phyloP scores from a whole-genome alignment of 2,797 vertebrate species.

The Ataeniobius toweri region DNA sequence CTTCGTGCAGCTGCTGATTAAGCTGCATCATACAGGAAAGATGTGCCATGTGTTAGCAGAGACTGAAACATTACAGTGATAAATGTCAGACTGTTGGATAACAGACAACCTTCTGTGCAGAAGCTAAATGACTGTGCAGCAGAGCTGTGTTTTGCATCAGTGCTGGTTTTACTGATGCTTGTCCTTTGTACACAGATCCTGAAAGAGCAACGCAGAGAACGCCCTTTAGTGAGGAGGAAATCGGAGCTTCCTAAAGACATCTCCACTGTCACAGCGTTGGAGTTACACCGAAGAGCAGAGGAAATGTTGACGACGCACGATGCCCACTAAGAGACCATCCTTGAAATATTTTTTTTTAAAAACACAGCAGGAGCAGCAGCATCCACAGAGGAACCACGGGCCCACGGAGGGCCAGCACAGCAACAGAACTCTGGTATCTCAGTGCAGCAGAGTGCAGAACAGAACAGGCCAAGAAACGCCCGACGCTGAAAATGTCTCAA shows the following conservation, averaged over 20 bases:
- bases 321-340: conserved; percentile 84
- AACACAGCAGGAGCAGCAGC: conserved; percentile 47
- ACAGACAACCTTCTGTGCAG: background rate
- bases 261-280: conserved; percentile 94
- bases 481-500: conserved; percentile 47
- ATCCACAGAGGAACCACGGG: conserved; percentile 54
- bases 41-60: too few species aligned
- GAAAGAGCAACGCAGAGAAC: conserved; percentile 90
- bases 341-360: conserved; percentile 12
- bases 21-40: background rate
- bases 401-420: conserved; percentile 53
- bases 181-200: conserved; percentile 75
- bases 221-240: conserved; percentile 92
- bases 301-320: conserved; percentile 90
- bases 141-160: background rate
- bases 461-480: conserved; percentile 43
- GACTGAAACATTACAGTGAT: background rate
- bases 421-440: conserved; percentile 50
- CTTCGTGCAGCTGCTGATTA: background rate
- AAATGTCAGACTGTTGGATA: background rate
- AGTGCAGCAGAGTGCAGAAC: conserved; percentile 56
- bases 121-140: background rate
- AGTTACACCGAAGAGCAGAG: conserved; percentile 93
- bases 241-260: conserved; percentile 97
- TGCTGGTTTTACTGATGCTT: background rate